A percentile compares a stretch with the other conserved stretches of the same genome.
These are phyloP conservation scores for Litocranius walleri DNA, from an alignment of 2,113 vertebrate species.

Conservation along the genomic window DNA sequence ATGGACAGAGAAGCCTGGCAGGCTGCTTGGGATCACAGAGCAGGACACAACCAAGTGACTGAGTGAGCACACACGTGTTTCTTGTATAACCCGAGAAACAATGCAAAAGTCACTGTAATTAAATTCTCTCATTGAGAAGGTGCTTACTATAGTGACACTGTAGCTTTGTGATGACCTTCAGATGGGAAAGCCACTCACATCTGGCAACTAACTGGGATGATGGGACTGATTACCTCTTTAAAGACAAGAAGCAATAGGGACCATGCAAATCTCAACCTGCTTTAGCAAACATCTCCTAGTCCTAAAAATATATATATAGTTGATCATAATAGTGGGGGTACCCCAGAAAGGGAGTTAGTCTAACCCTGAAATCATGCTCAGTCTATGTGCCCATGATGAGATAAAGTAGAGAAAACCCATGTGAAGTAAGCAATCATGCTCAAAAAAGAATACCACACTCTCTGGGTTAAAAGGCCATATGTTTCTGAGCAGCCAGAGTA, in stretches of 20 bases:
- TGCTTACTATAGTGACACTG: background rate
- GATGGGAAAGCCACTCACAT: background rate
- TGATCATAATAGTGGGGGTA: background rate
- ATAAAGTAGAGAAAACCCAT: background rate
- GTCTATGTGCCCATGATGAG: background rate
- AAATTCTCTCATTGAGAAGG: slow-evolving; percentile 37
- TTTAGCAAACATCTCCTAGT: background rate
- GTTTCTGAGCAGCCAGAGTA: background rate
- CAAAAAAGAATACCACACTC: background rate
- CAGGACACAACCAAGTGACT: background rate
- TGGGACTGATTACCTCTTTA: background rate
- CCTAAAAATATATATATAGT: background rate
- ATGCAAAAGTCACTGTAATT: slow-evolving; percentile 53
- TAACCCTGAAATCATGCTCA: background rate
- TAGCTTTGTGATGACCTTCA: background rate
- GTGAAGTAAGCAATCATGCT: background rate
- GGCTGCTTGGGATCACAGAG: background rate
- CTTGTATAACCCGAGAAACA: background rate
- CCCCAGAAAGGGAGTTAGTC: background rate
- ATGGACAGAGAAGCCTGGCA: background rate
- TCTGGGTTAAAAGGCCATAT: background rate
- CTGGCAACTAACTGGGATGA: background rate
- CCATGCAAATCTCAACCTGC: background rate
- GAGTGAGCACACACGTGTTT: background rate
- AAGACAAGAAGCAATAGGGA: background rate